Evolutionary conservation across 1,140 invertebrate species (phyloP).

Genomic region (Tetragnatha versicolor): DNA sequence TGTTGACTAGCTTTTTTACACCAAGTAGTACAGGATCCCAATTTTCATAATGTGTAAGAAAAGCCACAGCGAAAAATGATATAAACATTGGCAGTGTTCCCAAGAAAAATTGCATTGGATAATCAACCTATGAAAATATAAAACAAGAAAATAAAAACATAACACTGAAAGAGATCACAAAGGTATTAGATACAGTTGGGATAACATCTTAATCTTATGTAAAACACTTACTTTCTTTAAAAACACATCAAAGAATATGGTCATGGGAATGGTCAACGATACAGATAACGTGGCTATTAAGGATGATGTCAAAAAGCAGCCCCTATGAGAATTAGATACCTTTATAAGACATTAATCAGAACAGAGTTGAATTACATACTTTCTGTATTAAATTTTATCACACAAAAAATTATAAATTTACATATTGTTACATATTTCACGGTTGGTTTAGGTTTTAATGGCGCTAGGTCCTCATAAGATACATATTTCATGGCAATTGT

Average conservation of each 20-base stretch:
- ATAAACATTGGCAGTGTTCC: conserved; percentile 81
- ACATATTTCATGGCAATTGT: too few relatives aligned
- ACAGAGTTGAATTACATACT: neutral
- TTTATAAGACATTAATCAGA: conserved; percentile 39
- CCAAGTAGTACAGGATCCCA: conserved; percentile 77
- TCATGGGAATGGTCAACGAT: conserved; percentile 83
- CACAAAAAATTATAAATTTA: neutral
- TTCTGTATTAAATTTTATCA: neutral
- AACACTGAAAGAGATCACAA: neutral
- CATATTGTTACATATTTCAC: conserved; percentile 55
- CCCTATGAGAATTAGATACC: conserved; percentile 68
- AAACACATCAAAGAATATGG: conserved; percentile 81
- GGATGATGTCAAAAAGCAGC: conserved; percentile 87
- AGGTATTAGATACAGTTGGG: neutral
- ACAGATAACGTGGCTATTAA: conserved; percentile 83
- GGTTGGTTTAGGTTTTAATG: too few relatives aligned
- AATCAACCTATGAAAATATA: conserved; percentile 63
- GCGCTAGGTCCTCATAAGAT: too few relatives aligned
- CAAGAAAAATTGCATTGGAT: conserved; percentile 79
- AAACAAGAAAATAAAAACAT: neutral
- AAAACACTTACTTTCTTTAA: conserved; percentile 76
- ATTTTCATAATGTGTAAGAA: conserved; percentile 82
- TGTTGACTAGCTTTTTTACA: conserved; percentile 45
- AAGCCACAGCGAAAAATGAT: conserved; percentile 77
- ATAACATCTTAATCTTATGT: neutral